phyloP scores from a whole-genome alignment of 2,797 vertebrate species.

The Pristis pectinata region DNA sequence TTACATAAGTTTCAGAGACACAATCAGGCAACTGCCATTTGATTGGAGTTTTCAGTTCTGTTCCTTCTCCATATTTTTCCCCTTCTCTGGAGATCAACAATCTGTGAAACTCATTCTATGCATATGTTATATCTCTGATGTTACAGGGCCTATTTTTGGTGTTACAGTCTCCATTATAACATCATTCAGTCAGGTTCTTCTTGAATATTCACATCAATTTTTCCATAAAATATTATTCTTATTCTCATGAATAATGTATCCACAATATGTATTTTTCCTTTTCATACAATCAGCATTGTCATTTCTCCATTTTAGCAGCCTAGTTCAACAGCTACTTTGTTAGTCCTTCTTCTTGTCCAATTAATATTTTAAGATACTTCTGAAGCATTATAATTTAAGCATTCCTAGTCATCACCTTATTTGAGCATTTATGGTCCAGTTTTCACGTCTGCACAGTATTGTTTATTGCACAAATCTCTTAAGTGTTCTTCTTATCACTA shows the following conservation, averaged over 20 bases:
- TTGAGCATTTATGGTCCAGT: neutral
- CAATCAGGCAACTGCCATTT: neutral
- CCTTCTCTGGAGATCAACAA: neutral
- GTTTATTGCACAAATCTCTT: conserved; percentile 12
- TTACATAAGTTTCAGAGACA: neutral
- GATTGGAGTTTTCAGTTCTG: neutral
- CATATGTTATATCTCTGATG: neutral
- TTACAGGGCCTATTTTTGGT: neutral
- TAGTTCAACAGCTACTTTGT: neutral
- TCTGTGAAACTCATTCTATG: neutral
- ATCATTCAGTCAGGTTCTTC: neutral
- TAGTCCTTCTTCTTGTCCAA: conserved; percentile 1
- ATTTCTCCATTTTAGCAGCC: neutral
- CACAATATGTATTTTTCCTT: neutral
- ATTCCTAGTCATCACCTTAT: neutral
- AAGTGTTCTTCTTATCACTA: conserved; percentile 5
- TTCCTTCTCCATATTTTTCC: neutral
- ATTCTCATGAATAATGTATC: neutral
- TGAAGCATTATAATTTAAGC: neutral
- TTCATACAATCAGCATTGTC: neutral
- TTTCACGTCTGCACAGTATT: neutral
- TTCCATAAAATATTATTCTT: neutral
- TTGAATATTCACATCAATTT: neutral
- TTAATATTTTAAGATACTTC: neutral
- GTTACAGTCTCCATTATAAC: neutral